Evolutionary conservation across 1,140 invertebrate genomes (phyloP).

Genomic region (Semibalanus balanoides): DNA sequence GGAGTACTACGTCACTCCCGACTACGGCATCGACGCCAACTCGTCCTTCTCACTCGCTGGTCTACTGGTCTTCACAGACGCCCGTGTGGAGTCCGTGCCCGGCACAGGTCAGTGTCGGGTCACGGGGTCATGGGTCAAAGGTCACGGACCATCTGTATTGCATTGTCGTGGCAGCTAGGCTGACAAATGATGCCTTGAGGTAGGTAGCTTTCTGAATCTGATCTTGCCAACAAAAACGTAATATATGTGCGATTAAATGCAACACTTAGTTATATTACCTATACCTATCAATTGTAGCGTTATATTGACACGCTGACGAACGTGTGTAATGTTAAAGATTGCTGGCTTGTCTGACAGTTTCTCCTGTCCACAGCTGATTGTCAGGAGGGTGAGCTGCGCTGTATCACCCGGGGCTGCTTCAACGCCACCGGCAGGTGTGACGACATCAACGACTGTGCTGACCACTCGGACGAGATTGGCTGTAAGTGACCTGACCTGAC

Average conservation of each 20-base stretch:
- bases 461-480: slow-evolving; percentile 32
- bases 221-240: no score
- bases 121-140: no score
- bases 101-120: slow-evolving; percentile 17
- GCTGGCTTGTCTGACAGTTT: no score
- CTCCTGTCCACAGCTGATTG: slow-evolving; percentile 6
- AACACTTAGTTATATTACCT: no score
- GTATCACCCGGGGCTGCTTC: slow-evolving; percentile 25
- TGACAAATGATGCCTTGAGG: no score
- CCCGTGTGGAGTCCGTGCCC: slow-evolving; percentile 23
- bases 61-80: slow-evolving; percentile 31
- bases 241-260: no score
- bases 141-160: no score
- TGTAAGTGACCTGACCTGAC: slow-evolving; percentile 26
- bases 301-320: no score
- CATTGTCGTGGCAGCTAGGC: no score
- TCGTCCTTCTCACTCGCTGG: slow-evolving; percentile 28
- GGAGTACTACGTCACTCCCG: slow-evolving; percentile 28
- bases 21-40: slow-evolving; percentile 27
- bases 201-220: no score
- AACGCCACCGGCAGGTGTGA: slow-evolving; percentile 24
- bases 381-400: slow-evolving; percentile 5
- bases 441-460: slow-evolving; percentile 28
- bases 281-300: no score
- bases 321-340: no score